Evolutionary conservation across 1,140 invertebrate genomes (phyloP).

Genomic region (Tetramorium simillimum): DNA sequence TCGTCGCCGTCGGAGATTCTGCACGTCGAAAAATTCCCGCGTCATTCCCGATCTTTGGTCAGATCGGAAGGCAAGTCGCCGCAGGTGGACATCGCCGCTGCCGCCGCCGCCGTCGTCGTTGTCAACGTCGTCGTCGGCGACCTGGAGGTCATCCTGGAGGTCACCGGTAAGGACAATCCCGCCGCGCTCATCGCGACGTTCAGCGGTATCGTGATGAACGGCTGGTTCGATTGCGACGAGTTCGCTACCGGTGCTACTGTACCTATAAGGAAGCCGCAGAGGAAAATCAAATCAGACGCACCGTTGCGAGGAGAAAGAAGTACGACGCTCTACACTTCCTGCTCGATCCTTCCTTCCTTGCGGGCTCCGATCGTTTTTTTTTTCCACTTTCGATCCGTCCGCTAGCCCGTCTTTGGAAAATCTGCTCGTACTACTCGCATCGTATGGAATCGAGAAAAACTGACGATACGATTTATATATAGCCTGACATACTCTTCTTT

Average conservation of each 20-base stretch:
- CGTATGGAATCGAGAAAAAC: neutral
- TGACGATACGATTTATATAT: neutral
- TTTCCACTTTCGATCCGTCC: neutral
- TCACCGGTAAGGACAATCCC: conserved; percentile 80
- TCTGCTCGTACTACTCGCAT: neutral
- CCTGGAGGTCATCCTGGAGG: conserved; percentile 76
- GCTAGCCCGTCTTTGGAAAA: neutral
- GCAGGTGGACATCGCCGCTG: conserved; percentile 63
- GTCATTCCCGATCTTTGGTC: conserved; percentile 82
- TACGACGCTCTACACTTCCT: neutral
- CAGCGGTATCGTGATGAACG: conserved; percentile 84
- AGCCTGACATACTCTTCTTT: neutral
- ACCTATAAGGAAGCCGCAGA: conserved; percentile 61
- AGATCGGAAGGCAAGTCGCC: conserved; percentile 82
- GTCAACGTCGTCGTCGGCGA: conserved; percentile 67
- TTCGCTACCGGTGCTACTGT: conserved; percentile 76
- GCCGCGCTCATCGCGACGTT: conserved; percentile 83
- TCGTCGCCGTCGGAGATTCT: neutral
- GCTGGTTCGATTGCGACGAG: conserved; percentile 80
- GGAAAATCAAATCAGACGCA: conserved; percentile 27
- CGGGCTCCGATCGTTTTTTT: neutral
- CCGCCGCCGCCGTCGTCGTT: conserved; percentile 48
- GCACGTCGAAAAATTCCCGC: neutral
- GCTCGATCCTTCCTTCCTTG: neutral
- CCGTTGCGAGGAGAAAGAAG: neutral